Conservation (phyloP, 2,113 vertebrate genomes). For the Xiphophorus couchianus region DNA sequence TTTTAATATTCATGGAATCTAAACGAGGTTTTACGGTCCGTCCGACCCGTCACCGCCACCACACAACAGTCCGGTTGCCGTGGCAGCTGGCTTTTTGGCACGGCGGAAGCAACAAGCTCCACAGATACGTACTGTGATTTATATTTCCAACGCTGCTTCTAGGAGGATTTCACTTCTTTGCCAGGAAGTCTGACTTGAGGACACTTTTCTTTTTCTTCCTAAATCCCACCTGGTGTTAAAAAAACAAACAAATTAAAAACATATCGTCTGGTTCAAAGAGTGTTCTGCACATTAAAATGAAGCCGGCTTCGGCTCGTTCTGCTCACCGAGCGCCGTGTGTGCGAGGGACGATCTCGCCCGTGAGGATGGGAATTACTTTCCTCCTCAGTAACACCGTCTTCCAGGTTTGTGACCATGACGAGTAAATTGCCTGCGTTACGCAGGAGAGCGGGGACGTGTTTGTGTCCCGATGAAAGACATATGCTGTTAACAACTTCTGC, state of each 20-base stretch:
- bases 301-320: not conserved
- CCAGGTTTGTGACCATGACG: slow-evolving; percentile 47
- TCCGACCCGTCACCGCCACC: slow-evolving; percentile 44
- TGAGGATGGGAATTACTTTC: slow-evolving; percentile 34
- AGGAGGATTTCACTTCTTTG: not conserved
- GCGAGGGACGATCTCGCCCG: slow-evolving; percentile 1
- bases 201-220: not conserved
- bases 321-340: not conserved
- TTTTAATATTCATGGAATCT: slow-evolving; percentile 63
- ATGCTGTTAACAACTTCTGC: slow-evolving; percentile 46
- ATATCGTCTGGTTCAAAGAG: not conserved
- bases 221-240: not conserved
- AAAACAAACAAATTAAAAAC: not conserved
- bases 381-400: slow-evolving; percentile 29
- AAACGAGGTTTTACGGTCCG: slow-evolving; percentile 51
- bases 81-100: not conserved
- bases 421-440: slow-evolving; percentile 41
- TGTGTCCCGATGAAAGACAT: slow-evolving; percentile 25
- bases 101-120: slow-evolving; percentile 21
- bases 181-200: not conserved
- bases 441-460: slow-evolving; percentile 21
- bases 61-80: slow-evolving; percentile 21
- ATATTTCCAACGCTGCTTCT: slow-evolving; percentile 26
- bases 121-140: slow-evolving; percentile 6
- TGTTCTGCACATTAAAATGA: not conserved